phyloP scores from a whole-genome alignment of 2,113 vertebrate species.

The Marcusenius ussheri region DNA sequence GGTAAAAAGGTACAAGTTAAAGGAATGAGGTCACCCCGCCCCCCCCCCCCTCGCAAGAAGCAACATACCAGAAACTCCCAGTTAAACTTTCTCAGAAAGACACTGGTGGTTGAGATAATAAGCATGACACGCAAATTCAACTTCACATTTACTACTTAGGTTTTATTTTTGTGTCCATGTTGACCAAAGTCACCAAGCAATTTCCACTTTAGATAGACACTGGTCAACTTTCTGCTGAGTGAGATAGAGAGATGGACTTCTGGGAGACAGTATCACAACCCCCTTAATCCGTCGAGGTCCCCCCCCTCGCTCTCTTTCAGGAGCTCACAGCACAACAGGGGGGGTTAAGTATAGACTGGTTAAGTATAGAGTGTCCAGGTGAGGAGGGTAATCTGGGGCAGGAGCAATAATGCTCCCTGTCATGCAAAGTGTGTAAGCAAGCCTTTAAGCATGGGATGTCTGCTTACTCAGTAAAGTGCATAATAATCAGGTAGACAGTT shows the following conservation, averaged over 20 bases:
- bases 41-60: background rate
- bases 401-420: background rate
- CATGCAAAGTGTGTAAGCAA: background rate
- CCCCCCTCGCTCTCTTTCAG: background rate
- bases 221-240: background rate
- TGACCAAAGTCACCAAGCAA: background rate
- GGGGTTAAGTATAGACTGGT: background rate
- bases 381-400: constrained; percentile 6
- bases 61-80: background rate
- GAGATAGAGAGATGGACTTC: no score
- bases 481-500: background rate
- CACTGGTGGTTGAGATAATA: background rate
- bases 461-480: background rate
- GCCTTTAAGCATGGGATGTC: background rate
- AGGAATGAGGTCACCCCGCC: background rate
- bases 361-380: background rate
- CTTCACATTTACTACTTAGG: background rate
- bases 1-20: background rate
- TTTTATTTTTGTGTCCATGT: background rate
- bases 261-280: background rate
- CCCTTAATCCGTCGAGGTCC: background rate
- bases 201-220: background rate
- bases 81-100: background rate
- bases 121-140: background rate
- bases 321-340: background rate